A percentile compares a stretch with the other conserved stretches of the same genome.
These are phyloP conservation scores for Nerophis ophidion DNA, from an alignment of 2,113 vertebrate genomes.

Conservation along the genomic window DNA sequence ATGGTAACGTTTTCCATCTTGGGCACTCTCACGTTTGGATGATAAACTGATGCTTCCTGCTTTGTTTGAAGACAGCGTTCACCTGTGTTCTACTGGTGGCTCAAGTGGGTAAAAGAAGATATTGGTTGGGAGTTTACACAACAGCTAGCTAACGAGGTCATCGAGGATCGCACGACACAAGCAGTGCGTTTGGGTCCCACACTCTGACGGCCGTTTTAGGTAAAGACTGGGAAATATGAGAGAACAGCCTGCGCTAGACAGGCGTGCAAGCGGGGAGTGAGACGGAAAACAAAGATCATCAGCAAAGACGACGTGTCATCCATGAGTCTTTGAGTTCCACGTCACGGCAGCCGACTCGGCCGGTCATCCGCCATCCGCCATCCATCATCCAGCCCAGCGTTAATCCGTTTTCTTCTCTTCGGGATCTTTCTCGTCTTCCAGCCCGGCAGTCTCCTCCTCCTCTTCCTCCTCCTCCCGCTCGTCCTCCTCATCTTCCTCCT, in stretches of 20 bases:
- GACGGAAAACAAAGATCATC: conserved; percentile 53
- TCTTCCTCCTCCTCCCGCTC: conserved; percentile 29
- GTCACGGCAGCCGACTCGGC: conserved; percentile 45
- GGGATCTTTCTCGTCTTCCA: conserved; percentile 64
- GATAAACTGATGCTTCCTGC: conserved; percentile 8
- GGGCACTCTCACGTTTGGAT: conserved; percentile 42
- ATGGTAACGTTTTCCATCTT: conserved; percentile 48
- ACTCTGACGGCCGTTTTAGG: conserved; percentile 22
- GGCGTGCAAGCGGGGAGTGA: conserved; percentile 25
- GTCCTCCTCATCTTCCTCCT: conserved; percentile 65
- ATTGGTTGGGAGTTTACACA: conserved; percentile 12
- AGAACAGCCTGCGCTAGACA: conserved; percentile 25
- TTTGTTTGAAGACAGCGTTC: conserved; percentile 1
- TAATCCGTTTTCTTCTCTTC: conserved; percentile 76
- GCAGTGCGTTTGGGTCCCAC: not conserved
- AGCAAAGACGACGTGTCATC: conserved; percentile 4
- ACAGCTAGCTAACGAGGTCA: conserved; percentile 3
- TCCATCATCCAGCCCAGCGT: conserved; percentile 36
- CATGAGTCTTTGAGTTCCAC: conserved; percentile 60
- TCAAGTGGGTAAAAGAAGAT: conserved; percentile 1
- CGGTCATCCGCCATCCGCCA: conserved; percentile 29
- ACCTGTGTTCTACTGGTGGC: not conserved
- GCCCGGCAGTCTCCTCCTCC: conserved; percentile 55
- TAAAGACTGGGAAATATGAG: conserved; percentile 15
- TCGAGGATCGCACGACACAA: conserved; percentile 7